phyloP scores from a whole-genome alignment of 2,888 invertebrate genomes.

The Liopterus haemorrhoidalis region DNA sequence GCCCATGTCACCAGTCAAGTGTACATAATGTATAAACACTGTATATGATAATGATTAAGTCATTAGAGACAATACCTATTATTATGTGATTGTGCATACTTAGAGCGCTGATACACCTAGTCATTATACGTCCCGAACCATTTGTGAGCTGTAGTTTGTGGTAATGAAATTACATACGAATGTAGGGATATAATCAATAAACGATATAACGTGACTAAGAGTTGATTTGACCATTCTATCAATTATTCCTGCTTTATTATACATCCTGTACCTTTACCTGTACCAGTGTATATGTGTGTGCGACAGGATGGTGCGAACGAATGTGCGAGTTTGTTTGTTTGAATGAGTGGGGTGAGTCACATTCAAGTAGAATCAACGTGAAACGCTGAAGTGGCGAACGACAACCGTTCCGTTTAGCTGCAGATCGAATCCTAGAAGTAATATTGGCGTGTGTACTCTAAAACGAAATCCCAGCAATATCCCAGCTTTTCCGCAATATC shows the following conservation, averaged over 20 bases:
- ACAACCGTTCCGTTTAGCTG: conserved; percentile 26
- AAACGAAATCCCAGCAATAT: conserved; percentile 40
- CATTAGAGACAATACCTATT: conserved; percentile 22
- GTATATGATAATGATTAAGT: conserved; percentile 22
- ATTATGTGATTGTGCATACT: conserved; percentile 22
- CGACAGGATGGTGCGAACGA: neutral
- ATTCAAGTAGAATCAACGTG: too few relatives aligned
- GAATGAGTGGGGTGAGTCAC: too few relatives aligned
- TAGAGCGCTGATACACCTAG: conserved; percentile 10
- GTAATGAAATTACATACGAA: conserved; percentile 19
- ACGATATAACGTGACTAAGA: neutral
- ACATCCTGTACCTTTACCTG: neutral
- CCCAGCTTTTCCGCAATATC: conserved; percentile 38
- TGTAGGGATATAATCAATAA: conserved; percentile 18
- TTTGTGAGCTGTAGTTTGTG: conserved; percentile 19
- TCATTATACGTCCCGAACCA: conserved; percentile 9
- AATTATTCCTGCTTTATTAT: neutral
- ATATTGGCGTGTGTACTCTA: conserved; percentile 41
- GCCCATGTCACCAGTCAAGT: conserved; percentile 9
- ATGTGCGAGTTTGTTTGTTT: neutral
- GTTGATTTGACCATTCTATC: neutral
- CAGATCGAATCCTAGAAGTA: conserved; percentile 39
- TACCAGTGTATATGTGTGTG: conserved; percentile 1
- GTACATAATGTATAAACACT: conserved; percentile 24
- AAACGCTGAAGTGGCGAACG: conserved; percentile 12